A percentile compares a stretch with the other conserved stretches of the same genome.
phyloP scores from a whole-genome alignment of 1,140 invertebrate genomes.

The Papilio machaon region DNA sequence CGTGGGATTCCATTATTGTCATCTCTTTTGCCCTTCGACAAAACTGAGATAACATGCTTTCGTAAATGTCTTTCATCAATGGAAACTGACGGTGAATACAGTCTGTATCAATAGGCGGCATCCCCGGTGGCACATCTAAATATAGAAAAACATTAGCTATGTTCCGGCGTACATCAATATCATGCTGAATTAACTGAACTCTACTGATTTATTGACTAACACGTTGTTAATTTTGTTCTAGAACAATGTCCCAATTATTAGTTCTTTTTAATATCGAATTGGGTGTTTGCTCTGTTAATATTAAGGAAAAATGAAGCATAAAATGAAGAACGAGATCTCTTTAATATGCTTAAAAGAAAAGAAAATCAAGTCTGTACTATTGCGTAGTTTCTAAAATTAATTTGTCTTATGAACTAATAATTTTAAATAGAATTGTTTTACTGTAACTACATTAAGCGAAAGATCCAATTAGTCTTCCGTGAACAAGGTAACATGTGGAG shows the following conservation, averaged over 20 bases:
- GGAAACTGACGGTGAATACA: not conserved
- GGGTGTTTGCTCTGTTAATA: too few species aligned
- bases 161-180: constrained; percentile 48
- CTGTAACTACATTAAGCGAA: not conserved
- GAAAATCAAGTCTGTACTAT: too few species aligned
- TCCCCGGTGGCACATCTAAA: constrained; percentile 52
- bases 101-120: constrained; percentile 39
- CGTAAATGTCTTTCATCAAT: not conserved
- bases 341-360: too few species aligned
- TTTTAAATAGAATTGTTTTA: not conserved
- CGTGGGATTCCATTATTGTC: too few species aligned
- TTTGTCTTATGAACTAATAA: not conserved
- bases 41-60: too few species aligned
- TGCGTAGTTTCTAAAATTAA: too few species aligned
- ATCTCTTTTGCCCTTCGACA: too few species aligned
- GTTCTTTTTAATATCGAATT: too few species aligned
- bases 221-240: not conserved
- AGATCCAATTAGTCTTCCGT: not conserved
- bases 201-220: constrained; percentile 26
- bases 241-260: not conserved
- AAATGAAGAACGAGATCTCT: too few species aligned
- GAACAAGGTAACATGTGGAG: not conserved
- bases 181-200: constrained; percentile 2
- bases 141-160: constrained; percentile 54
- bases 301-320: too few species aligned